Conservation (phyloP, 2,113 vertebrate genomes). For the Uropsilus gracilis region DNA sequence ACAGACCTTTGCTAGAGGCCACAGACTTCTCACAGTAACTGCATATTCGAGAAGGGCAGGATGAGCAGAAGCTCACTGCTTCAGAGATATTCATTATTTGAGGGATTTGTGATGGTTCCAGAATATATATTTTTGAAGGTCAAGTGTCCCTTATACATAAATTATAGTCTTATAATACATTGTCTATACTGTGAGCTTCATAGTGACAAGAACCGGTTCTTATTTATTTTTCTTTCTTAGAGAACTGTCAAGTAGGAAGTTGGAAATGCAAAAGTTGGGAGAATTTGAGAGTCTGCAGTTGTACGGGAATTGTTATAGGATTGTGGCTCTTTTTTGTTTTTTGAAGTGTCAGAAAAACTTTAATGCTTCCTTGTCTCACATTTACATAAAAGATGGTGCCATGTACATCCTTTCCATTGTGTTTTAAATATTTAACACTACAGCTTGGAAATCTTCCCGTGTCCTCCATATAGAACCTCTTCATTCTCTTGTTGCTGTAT, state of each 20-base stretch:
- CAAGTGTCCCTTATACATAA: background rate
- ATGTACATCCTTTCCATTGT: background rate
- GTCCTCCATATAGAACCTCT: background rate
- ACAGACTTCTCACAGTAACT: background rate
- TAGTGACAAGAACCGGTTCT: background rate
- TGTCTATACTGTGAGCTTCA: background rate
- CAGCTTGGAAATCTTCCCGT: background rate
- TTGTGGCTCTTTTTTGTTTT: background rate
- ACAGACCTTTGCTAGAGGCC: background rate
- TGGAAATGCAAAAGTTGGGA: background rate
- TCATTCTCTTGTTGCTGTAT: background rate
- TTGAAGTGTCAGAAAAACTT: background rate
- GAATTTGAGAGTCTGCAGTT: background rate
- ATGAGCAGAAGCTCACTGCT: background rate
- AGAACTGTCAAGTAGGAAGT: background rate
- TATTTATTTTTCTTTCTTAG: background rate
- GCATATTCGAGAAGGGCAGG: background rate
- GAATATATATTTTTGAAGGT: background rate
- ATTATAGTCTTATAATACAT: background rate
- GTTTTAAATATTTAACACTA: background rate
- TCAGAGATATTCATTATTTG: background rate
- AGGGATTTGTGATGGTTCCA: background rate
- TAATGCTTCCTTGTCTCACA: background rate
- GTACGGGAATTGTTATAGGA: background rate
- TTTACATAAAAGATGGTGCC: background rate